A percentile compares a stretch with the other conserved stretches of the same genome.
Conservation (phyloP, 2,797 vertebrate genomes). For the Bucorvus abyssinicus region DNA sequence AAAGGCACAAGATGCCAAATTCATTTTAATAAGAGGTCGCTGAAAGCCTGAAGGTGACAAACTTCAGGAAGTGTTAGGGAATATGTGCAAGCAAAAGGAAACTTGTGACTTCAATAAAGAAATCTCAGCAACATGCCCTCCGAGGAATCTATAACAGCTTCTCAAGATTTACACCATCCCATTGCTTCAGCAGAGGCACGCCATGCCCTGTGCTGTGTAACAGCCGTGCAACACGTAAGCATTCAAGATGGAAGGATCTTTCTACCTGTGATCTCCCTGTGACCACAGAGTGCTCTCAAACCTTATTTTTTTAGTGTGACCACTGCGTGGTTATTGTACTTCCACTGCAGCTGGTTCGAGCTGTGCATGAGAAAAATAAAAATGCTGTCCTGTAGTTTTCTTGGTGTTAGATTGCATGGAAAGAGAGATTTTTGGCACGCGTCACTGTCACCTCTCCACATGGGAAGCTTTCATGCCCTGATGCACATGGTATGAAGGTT, state of each 20-base stretch:
- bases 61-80: constrained; percentile 54
- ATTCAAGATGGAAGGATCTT: background rate
- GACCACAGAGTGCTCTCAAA: background rate
- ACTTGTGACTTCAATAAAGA: constrained; percentile 46
- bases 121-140: constrained; percentile 23
- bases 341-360: background rate
- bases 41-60: constrained; percentile 51
- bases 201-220: background rate
- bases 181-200: background rate
- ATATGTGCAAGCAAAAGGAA: constrained; percentile 39
- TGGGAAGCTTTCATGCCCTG: constrained; percentile 78
- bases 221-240: background rate
- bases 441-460: constrained; percentile 78
- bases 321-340: constrained; percentile 34
- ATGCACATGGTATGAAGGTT: constrained; percentile 79
- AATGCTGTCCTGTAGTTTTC: constrained; percentile 62
- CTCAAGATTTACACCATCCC: background rate
- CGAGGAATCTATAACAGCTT: background rate
- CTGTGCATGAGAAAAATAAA: background rate
- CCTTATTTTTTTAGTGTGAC: background rate
- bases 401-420: constrained; percentile 79
- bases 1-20: constrained; percentile 31
- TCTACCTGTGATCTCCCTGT: background rate
- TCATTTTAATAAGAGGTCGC: constrained; percentile 40
- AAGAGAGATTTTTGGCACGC: constrained; percentile 80